These are phyloP conservation scores for Anastatus disparis DNA, from an alignment of 1,140 invertebrate genomes.

Conservation along the genomic window DNA sequence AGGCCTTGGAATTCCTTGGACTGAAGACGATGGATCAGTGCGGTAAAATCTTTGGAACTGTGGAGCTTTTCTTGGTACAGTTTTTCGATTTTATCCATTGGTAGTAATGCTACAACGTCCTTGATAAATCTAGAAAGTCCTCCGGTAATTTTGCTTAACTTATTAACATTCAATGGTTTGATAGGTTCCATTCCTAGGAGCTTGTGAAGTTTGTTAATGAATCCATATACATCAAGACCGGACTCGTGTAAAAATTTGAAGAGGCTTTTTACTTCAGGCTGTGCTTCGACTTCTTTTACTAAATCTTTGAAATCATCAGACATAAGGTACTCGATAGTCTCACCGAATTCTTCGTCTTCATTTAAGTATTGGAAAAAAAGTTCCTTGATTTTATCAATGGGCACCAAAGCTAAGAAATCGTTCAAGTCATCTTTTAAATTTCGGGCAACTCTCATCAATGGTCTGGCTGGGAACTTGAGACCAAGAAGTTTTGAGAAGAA, in stretches of 20 bases:
- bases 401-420: constrained; percentile 45
- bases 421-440: constrained; percentile 36
- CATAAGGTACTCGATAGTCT: constrained; percentile 38
- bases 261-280: constrained; percentile 42
- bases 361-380: constrained; percentile 44
- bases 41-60: constrained; percentile 46
- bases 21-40: constrained; percentile 46
- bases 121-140: constrained; percentile 49
- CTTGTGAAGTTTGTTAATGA: constrained; percentile 44
- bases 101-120: constrained; percentile 49
- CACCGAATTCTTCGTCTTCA: constrained; percentile 43
- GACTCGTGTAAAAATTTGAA: constrained; percentile 40
- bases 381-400: constrained; percentile 35
- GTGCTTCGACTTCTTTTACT: constrained; percentile 40
- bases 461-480: constrained; percentile 29
- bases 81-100: constrained; percentile 44
- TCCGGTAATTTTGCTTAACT: constrained; percentile 10
- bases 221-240: constrained; percentile 41
- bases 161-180: constrained; percentile 23
- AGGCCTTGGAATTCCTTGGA: constrained; percentile 46
- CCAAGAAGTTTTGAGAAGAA: constrained; percentile 38
- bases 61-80: constrained; percentile 54
- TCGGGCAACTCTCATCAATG: too few relatives aligned
- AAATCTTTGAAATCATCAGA: constrained; percentile 46
- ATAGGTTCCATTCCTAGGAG: constrained; percentile 31